Percentiles rank a stretch among this genome's conserved stretches.
phyloP scores from a whole-genome alignment of 2,888 invertebrate genomes.

The Furcula furcula region DNA sequence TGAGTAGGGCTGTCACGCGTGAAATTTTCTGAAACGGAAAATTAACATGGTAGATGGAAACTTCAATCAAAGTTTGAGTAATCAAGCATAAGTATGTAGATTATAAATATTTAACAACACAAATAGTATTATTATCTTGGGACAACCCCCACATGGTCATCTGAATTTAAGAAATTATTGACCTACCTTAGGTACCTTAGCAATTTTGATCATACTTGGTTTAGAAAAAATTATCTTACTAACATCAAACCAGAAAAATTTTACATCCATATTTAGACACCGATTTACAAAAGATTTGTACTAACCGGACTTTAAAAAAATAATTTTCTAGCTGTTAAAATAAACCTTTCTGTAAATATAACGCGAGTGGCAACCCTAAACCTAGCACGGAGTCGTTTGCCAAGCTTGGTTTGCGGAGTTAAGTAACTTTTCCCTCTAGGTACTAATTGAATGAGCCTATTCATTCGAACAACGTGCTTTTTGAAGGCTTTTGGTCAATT shows the following conservation, averaged over 20 bases:
- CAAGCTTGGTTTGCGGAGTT: slow-evolving; percentile 1
- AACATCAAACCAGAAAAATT: background rate
- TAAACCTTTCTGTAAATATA: background rate
- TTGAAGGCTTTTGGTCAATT: background rate
- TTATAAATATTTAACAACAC: too few relatives aligned
- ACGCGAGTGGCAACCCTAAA: background rate
- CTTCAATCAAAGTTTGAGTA: background rate
- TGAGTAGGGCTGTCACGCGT: slow-evolving; percentile 6
- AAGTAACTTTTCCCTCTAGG: slow-evolving; percentile 8
- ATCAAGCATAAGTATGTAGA: too few relatives aligned
- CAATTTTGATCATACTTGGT: too few relatives aligned
- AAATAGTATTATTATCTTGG: too few relatives aligned
- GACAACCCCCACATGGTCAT: too few relatives aligned
- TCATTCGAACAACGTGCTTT: slow-evolving; percentile 2
- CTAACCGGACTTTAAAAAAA: background rate
- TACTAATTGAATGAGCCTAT: slow-evolving; percentile 13
- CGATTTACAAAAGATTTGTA: background rate
- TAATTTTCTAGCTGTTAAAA: background rate
- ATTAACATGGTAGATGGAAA: background rate
- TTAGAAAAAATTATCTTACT: too few relatives aligned
- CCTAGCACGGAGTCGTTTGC: background rate
- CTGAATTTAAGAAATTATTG: too few relatives aligned
- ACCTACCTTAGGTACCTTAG: too few relatives aligned
- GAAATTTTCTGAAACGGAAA: background rate
- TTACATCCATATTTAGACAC: background rate